phyloP scores from a whole-genome alignment of 1,140 invertebrate genomes.

The Neelides sp. region DNA sequence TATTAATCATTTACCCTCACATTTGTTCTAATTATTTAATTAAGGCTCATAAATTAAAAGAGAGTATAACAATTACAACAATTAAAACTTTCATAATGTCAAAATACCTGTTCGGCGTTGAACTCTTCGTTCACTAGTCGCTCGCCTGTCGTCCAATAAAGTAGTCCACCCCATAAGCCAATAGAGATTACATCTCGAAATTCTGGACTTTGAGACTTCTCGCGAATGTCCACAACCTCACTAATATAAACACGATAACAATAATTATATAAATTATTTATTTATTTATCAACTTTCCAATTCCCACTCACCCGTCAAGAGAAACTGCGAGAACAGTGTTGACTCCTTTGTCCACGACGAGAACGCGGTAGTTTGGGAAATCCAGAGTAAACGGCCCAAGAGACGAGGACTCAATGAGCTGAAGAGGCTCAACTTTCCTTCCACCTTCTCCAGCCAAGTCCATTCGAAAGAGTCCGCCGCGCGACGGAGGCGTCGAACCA shows the following conservation, averaged over 20 bases:
- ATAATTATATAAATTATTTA: constrained; percentile 1
- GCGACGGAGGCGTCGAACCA: constrained; percentile 36
- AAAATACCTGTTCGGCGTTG: constrained; percentile 27
- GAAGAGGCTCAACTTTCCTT: constrained; percentile 45
- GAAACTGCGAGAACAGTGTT: constrained; percentile 69
- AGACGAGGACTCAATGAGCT: constrained; percentile 47
- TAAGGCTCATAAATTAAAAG: constrained; percentile 6
- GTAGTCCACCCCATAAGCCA: constrained; percentile 56
- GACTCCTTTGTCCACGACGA: constrained; percentile 53
- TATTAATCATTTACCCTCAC: background rate
- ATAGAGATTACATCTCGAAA: constrained; percentile 64
- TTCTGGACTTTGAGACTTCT: constrained; percentile 59
- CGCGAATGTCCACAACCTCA: constrained; percentile 54
- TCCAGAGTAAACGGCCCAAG: constrained; percentile 64
- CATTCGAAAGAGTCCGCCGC: constrained; percentile 59
- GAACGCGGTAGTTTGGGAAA: constrained; percentile 61
- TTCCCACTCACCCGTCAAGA: constrained; percentile 53
- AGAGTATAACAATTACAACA: constrained; percentile 22
- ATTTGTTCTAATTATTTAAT: background rate
- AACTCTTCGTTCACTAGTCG: constrained; percentile 60
- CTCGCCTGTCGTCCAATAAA: constrained; percentile 68
- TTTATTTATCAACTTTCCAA: background rate
- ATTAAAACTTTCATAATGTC: constrained; percentile 8
- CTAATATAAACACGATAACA: constrained; percentile 37
- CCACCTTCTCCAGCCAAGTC: constrained; percentile 59